Evolutionary conservation across 1,140 invertebrate species (phyloP).

Genomic region (Drosophila sucinea): DNA sequence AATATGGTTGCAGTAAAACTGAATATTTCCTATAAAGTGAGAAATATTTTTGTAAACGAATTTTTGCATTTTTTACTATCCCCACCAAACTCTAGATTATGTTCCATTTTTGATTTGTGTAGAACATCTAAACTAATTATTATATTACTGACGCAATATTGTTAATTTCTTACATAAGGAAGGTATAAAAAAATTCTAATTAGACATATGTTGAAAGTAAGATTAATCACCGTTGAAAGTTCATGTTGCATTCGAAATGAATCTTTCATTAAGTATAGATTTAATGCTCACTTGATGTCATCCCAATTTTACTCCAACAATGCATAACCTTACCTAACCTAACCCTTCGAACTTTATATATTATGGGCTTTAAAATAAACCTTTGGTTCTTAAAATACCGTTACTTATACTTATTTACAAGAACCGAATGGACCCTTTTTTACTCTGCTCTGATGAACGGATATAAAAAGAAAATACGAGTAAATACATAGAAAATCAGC

Average conservation of each 20-base stretch:
- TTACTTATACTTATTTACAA: background rate
- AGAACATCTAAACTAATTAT: background rate
- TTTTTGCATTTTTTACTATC: too few relatives aligned
- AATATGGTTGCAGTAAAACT: background rate
- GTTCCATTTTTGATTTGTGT: background rate
- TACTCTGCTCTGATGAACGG: background rate
- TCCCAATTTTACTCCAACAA: too few relatives aligned
- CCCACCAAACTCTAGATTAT: too few relatives aligned
- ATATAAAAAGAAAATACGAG: conserved; percentile 4
- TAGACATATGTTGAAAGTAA: background rate
- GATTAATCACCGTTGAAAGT: background rate
- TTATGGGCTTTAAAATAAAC: too few relatives aligned
- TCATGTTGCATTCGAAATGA: background rate
- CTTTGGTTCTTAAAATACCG: too few relatives aligned
- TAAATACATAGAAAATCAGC: background rate
- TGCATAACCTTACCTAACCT: too few relatives aligned
- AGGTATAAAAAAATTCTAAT: background rate
- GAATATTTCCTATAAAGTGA: background rate
- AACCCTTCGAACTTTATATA: too few relatives aligned
- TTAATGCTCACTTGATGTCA: too few relatives aligned
- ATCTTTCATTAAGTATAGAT: too few relatives aligned
- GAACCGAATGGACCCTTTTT: background rate
- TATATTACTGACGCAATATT: background rate
- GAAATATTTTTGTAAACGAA: too few relatives aligned
- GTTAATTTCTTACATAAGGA: background rate